Percentiles rank a stretch among this genome's conserved stretches.
phyloP scores from a whole-genome alignment of 1,140 invertebrate genomes.

The Acromyrmex heyeri region DNA sequence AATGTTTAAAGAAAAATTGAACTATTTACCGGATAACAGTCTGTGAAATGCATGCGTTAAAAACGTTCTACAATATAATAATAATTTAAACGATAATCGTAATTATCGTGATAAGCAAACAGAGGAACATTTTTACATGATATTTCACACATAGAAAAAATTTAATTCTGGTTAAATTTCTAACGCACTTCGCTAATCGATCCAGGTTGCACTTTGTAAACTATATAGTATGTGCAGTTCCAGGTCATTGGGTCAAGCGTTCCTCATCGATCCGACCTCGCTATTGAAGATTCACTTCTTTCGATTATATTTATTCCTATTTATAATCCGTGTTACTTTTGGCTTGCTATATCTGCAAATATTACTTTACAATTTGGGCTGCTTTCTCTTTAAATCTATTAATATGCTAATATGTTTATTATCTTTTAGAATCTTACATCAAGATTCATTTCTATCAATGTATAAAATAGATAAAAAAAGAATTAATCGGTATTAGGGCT shows the following conservation, averaged over 20 bases:
- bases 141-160: conserved; percentile 10
- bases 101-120: background rate
- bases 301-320: background rate
- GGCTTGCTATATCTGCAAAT: background rate
- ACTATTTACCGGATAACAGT: background rate
- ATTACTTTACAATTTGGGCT: background rate
- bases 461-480: background rate
- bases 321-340: background rate
- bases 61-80: background rate
- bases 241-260: conserved; percentile 62
- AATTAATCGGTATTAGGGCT: background rate
- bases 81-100: background rate
- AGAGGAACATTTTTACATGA: background rate
- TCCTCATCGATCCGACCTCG: conserved; percentile 39
- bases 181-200: conserved; percentile 4
- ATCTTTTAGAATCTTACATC: background rate
- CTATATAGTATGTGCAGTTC: conserved; percentile 30
- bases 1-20: background rate
- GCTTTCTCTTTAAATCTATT: background rate
- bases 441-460: background rate
- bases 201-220: conserved; percentile 36
- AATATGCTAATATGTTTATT: conserved; percentile 17
- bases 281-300: conserved; percentile 64
- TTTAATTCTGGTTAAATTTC: conserved; percentile 34
- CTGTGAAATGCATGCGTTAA: background rate